Evolutionary conservation across 2,888 invertebrate species (phyloP).

Genomic region (Drosophila nigritarsus): DNA sequence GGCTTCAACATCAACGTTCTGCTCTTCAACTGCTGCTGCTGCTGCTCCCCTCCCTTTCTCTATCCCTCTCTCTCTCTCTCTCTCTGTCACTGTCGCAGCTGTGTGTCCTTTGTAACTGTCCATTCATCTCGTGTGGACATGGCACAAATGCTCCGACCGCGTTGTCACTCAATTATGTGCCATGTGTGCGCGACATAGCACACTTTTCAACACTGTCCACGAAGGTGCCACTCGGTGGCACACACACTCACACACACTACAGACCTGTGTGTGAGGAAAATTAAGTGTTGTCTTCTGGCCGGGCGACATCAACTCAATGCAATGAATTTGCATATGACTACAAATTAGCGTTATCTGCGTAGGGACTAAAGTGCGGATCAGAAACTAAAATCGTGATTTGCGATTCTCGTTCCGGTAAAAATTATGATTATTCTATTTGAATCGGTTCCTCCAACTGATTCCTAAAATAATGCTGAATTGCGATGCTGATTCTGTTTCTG

Average conservation of each 20-base stretch:
- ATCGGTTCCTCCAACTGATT: background rate
- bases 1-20: conserved; percentile 34
- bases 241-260: background rate
- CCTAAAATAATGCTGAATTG: background rate
- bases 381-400: background rate
- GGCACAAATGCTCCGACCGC: conserved; percentile 72
- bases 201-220: conserved; percentile 74
- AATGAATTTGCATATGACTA: conserved; percentile 9
- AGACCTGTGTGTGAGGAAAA: background rate
- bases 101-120: conserved; percentile 1
- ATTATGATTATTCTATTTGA: background rate
- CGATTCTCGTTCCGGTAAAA: background rate
- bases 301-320: background rate
- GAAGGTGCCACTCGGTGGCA: conserved; percentile 27
- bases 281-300: background rate
- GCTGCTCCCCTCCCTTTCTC: background rate
- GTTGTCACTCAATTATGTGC: conserved; percentile 81
- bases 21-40: conserved; percentile 20
- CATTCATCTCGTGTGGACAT: conserved; percentile 42
- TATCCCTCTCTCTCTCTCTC: background rate
- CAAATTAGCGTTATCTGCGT: conserved; percentile 1
- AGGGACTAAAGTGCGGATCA: background rate
- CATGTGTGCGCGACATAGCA: conserved; percentile 71
- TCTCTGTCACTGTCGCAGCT: background rate
- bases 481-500: background rate